These are phyloP conservation scores for Liopterus haemorrhoidalis DNA, from an alignment of 2,888 invertebrate species.

Conservation along the genomic window DNA sequence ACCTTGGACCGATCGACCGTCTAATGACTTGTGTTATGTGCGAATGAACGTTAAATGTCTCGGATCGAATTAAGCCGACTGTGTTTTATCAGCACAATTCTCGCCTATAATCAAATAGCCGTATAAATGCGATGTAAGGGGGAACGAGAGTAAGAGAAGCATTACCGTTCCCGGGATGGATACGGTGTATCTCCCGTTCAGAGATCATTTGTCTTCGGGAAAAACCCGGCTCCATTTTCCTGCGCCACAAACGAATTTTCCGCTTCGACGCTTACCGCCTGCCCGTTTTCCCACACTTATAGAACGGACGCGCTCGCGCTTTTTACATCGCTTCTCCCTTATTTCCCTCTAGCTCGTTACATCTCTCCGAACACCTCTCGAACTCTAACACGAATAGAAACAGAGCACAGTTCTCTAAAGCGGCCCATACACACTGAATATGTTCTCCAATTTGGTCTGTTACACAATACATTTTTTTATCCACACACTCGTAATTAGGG, in stretches of 20 bases:
- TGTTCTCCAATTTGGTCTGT: too few species aligned
- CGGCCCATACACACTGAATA: too few species aligned
- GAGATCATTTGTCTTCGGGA: constrained; percentile 47
- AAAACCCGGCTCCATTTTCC: constrained; percentile 47
- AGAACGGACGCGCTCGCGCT: constrained; percentile 35
- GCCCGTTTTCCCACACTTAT: constrained; percentile 46
- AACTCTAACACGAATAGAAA: too few species aligned
- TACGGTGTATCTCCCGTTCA: constrained; percentile 2
- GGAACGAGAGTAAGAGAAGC: too few species aligned
- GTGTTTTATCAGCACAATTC: constrained; percentile 23
- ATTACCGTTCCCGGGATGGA: neutral
- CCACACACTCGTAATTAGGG: too few species aligned
- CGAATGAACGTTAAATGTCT: constrained; percentile 18
- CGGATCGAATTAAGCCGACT: constrained; percentile 21
- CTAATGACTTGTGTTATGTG: constrained; percentile 15
- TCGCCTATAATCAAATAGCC: constrained; percentile 24
- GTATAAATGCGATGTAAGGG: constrained; percentile 4
- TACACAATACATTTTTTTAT: too few species aligned
- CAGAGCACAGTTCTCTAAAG: too few species aligned
- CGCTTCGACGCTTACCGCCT: constrained; percentile 43
- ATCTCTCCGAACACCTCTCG: too few species aligned
- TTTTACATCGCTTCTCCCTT: too few species aligned
- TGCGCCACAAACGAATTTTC: constrained; percentile 48
- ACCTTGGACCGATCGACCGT: neutral
- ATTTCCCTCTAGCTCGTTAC: too few species aligned